Evolutionary conservation across 2,888 invertebrate genomes (phyloP), one percentile per base, ranked within the genome.

Genomic region (Nemotelus pantherinus): DNA sequence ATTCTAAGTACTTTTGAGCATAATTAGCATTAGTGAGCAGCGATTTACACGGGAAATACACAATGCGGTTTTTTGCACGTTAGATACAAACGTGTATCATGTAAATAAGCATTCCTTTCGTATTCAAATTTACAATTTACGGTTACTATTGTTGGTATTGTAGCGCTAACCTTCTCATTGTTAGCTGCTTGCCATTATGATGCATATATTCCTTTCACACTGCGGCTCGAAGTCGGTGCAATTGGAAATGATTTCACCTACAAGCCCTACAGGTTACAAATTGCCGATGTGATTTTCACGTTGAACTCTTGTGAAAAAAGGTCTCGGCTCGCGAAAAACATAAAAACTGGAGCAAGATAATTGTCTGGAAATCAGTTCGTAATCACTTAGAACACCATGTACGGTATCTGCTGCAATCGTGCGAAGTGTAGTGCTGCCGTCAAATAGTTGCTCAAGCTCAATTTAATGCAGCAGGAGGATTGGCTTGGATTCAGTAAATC

Each of bases 21-120:
- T 68, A 68, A 68, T 68, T 68, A 68, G 68, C 68, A 68, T 68
- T 50, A 50, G 50, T 45, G 47, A 44, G 53, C 48, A 9, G 68
- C 68, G 48, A 68, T 68, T 68, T 68, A 47, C 39, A 50, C 10
- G 68, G 39, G n/a, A 68, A 48, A 10, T 41, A 68, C 68, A 3
- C 25, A 50, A 48, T 10, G 10, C 4, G 9, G 68, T 39, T 68
- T 68, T 50, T 68, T 68, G 63, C 50, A 3, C 48, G n/a, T 68
- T 68, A 58, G n/a, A 39, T 43, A 63, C 43, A 10, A n/a, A 57
- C 25, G 41, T 63, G 63, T 5, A 25, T 39, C 48, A 68, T 9
- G 68, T 48, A 68, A 68, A 50, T 68, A 48, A 25, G 25, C 44
- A 50, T 68, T 68, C 68, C 53, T 68, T 39, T 67, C 3, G 67